Base-by-base conservation (phyloP, 2,797 vertebrate genomes). In the Chelmon rostratus region DNA sequence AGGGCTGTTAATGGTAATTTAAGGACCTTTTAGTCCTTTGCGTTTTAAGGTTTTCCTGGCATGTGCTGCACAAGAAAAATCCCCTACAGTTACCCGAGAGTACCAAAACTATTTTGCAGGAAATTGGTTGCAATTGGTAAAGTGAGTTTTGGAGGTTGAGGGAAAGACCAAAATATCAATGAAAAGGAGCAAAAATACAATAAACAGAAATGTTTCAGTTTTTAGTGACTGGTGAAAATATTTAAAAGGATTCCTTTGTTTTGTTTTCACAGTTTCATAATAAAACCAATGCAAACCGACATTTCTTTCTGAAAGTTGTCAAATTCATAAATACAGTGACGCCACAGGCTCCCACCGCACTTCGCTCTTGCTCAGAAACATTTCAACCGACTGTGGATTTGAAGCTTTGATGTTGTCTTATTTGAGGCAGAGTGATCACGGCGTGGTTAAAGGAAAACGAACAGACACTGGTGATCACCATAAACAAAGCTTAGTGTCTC, bases 371-470 rank as follows among this genome's bases (percentile, higher is more conserved):
- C 18, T 28, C 21, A 33, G 77, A 31, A 49, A 35, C 10, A 37
- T 31, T 63, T 25, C 5, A 50, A 8, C 31, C 4, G 28, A 71
- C 49, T 35, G 50, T 23, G 21, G 46, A 69, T 62, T 40, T 37
- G 25, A 64, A 70, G 46, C 16, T 8, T 38, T 37, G 15, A 28
- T 62, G n/a, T 16, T 0, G 15, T 76, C 73, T 78, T 54, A 67
- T 73, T 69, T 76, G 61, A 79, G 46, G 63, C 31, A 18, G 53
- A 78, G 62, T 8, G 1, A 44, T 40, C 50, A 50, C 5, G 58
- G 72, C 78, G 70, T 80, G 64, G 59, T 78, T 68, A 33, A 65
- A 76, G 35, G 33, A 44, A 59, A 40, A 63, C 58, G 42, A 54
- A 31, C 40, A 77, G 52, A 54, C 31, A 1, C 2, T 47, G 23